Evolutionary conservation across 2,113 vertebrate genomes (phyloP).

Genomic region (Syngnathus floridae): DNA sequence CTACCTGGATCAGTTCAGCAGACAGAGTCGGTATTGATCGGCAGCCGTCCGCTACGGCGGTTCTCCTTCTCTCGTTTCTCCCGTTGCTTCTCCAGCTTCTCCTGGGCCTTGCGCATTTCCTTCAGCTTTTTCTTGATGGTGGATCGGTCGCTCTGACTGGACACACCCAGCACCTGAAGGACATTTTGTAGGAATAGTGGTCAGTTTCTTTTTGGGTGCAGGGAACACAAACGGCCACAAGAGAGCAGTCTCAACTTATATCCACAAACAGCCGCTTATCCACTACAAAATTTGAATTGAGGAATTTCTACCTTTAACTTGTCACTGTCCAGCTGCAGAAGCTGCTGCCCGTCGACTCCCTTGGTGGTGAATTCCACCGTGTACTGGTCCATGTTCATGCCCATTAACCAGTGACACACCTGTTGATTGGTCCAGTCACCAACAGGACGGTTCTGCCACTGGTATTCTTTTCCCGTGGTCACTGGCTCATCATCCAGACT

Average conservation of each 20-base stretch:
- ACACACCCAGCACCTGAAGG: slow-evolving; percentile 75
- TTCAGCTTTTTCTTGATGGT: slow-evolving; percentile 86
- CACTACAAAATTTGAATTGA: not conserved
- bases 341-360: slow-evolving; percentile 76
- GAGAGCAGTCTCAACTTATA: slow-evolving; percentile 39
- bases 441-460: slow-evolving; percentile 82
- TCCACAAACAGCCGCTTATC: too few species aligned
- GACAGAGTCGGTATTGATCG: slow-evolving; percentile 72
- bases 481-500: slow-evolving; percentile 77
- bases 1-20: slow-evolving; percentile 64
- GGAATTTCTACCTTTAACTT: slow-evolving; percentile 75
- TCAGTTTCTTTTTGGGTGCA: not conserved
- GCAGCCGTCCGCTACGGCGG: slow-evolving; percentile 71
- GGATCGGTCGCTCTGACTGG: slow-evolving; percentile 80
- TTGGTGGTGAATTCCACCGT: slow-evolving; percentile 79
- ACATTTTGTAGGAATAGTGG: too few species aligned
- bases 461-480: slow-evolving; percentile 77
- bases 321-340: slow-evolving; percentile 80
- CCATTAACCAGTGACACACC: slow-evolving; percentile 84
- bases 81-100: slow-evolving; percentile 84
- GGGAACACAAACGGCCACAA: slow-evolving; percentile 33
- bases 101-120: slow-evolving; percentile 83
- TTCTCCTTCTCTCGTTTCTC: slow-evolving; percentile 81
- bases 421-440: slow-evolving; percentile 83
- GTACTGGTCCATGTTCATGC: slow-evolving; percentile 87